phyloP scores from a whole-genome alignment of 2,113 vertebrate genomes.

The Acanthochromis polyacanthus region DNA sequence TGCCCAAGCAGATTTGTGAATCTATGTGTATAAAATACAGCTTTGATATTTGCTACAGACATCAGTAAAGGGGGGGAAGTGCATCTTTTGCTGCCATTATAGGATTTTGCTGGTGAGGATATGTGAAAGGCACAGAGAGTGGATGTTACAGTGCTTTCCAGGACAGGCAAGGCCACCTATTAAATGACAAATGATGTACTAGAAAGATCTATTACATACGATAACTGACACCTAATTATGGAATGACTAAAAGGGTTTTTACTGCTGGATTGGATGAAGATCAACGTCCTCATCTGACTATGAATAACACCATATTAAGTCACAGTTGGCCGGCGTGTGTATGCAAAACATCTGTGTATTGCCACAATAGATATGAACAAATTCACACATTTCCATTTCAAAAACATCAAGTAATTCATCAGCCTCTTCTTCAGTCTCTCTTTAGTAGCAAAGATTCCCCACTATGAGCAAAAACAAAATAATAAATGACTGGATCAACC shows the following conservation, averaged over 20 bases:
- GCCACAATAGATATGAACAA: conserved; percentile 32
- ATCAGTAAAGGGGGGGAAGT: conserved; percentile 11
- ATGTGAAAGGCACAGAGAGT: conserved; percentile 20
- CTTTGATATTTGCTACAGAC: conserved; percentile 12
- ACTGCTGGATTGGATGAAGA: conserved; percentile 10
- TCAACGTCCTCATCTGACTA: conserved; percentile 9
- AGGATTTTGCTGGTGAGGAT: conserved; percentile 41
- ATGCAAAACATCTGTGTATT: not conserved
- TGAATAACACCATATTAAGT: conserved; percentile 15
- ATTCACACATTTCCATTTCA: conserved; percentile 24
- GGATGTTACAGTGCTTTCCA: conserved; percentile 39
- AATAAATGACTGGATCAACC: not conserved
- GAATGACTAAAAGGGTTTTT: conserved; percentile 60
- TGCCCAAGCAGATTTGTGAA: conserved; percentile 42
- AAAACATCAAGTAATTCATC: conserved; percentile 56
- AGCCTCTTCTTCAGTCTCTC: conserved; percentile 63
- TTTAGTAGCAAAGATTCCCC: conserved; percentile 47
- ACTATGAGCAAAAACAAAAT: conserved; percentile 10
- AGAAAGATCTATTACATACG: conserved; percentile 40
- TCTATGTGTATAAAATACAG: conserved; percentile 54
- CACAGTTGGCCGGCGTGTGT: not conserved
- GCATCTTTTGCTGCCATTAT: conserved; percentile 13
- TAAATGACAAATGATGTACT: conserved; percentile 17
- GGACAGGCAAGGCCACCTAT: not conserved
- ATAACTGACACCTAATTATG: conserved; percentile 30